These are phyloP conservation scores for Hetaerina titia DNA, from an alignment of 2,888 invertebrate genomes.

Conservation along the genomic window DNA sequence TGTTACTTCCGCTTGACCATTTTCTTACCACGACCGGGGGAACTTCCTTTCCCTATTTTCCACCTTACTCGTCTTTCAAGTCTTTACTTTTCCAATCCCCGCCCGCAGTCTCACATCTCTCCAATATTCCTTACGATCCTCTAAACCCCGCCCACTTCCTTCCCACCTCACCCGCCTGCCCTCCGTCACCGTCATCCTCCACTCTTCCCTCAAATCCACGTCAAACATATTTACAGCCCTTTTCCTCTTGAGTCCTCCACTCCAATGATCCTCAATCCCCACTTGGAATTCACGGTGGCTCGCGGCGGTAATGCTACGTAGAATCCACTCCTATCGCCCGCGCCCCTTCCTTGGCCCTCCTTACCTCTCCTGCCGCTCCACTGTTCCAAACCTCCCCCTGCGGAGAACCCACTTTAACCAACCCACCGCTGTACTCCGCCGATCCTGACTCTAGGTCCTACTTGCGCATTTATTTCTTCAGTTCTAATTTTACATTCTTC, in stretches of 20 bases:
- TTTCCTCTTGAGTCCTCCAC: not conserved
- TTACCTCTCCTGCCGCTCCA: not conserved
- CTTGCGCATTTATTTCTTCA: too few species aligned
- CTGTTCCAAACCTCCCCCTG: not conserved
- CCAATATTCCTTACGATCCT: conserved; percentile 3
- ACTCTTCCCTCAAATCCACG: conserved; percentile 44
- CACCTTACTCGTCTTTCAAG: not conserved
- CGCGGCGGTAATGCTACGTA: conserved; percentile 8
- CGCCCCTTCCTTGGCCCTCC: not conserved
- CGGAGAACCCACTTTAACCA: not conserved
- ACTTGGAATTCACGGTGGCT: conserved; percentile 52
- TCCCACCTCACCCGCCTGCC: not conserved
- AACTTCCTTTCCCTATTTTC: not conserved
- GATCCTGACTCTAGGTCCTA: not conserved
- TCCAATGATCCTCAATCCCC: conserved; percentile 41
- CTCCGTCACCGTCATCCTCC: not conserved
- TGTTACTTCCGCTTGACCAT: not conserved
- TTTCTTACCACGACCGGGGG: too few species aligned
- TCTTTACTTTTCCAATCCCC: not conserved
- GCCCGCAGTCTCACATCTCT: not conserved
- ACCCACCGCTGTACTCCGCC: not conserved
- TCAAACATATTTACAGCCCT: conserved; percentile 48
- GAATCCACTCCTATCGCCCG: not conserved
- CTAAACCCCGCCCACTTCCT: too few species aligned
- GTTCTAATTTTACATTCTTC: too few species aligned